Base-by-base conservation (phyloP, 2,888 invertebrate species). In the Smittia aterrima region DNA sequence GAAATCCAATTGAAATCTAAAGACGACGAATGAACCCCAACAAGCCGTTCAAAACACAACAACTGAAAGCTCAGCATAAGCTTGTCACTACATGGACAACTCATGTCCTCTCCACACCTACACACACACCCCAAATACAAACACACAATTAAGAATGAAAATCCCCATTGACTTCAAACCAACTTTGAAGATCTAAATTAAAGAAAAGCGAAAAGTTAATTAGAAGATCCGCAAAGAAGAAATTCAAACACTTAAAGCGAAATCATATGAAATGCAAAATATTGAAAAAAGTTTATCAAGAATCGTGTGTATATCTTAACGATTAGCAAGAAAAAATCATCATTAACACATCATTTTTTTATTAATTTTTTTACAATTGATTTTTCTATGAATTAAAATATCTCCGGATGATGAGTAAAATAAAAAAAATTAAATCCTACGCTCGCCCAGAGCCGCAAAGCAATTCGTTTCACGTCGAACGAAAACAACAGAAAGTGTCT, bases 21-120 rank as follows among this genome's bases (percentile, higher is more conserved):
- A 47, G 47, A 11, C 58, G 62, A 72, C 58, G 62, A 72, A 72
- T 72, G 82, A 82, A 77, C 80, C 79, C 79, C 82, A 81, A 76
- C 83, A 83, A 77, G 81, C 81, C 78, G 81, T 83, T 77, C 82
- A 81, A 78, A 83, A 83, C 78, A 83, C 83, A 77, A 82, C 81
- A 79, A 82, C 83, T 76, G 83, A 83, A 79, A 83, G 83, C 79
- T 80, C 80, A 78, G 83, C 83, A 78, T 83, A 82, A 79, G 75
- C 58, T 75, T 38, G 67, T 18, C 67, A 67, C n/a, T 67, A n/a
- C n/a, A n/a, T 41, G 67, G 41, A 41, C 41, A 67, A 67, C 41
- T 67, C 20, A 67, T 22, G 18, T 20, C 18, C 22, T 3, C 18
- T 58, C 18, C 18, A 58, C 18, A 58, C 18, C 1, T 7, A 18